A percentile compares a stretch with the other conserved stretches of the same genome.
Evolutionary conservation across 2,113 vertebrate genomes (phyloP).

Genomic region (Trochalopteron elliotii): DNA sequence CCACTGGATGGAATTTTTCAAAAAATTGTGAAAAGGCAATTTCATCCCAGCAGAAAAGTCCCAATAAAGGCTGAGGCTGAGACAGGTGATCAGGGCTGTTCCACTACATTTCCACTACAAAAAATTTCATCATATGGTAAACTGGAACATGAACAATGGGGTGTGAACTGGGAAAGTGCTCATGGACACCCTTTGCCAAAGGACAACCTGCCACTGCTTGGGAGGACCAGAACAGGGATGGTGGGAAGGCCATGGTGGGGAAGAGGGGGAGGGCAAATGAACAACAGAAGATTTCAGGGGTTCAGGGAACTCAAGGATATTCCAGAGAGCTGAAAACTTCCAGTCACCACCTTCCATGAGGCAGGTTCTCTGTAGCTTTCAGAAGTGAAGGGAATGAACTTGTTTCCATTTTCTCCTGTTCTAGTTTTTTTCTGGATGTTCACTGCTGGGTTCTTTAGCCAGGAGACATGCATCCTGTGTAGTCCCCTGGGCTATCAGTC

Average conservation of each 20-base stretch:
- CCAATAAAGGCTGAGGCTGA: not conserved
- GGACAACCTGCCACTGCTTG: not conserved
- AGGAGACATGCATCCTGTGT: not conserved
- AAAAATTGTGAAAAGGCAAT: not conserved
- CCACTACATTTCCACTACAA: not conserved
- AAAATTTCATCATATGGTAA: not conserved
- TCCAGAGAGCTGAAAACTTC: not conserved
- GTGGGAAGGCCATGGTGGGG: not conserved
- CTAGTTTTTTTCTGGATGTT: accelerated
- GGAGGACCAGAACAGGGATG: not conserved
- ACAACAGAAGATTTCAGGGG: not conserved
- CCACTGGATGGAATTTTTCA: not conserved
- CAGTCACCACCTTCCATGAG: not conserved
- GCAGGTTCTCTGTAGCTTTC: not conserved
- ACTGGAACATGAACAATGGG: not conserved
- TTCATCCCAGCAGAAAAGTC: not conserved
- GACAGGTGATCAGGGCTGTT: not conserved
- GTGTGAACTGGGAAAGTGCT: not conserved
- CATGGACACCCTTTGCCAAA: not conserved
- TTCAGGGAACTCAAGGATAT: not conserved
- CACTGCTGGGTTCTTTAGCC: not conserved
- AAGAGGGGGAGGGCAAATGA: accelerated
- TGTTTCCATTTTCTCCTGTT: not conserved
- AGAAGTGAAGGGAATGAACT: not conserved
- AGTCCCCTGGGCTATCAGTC: not conserved